These are phyloP conservation scores for Cyaniris semiargus DNA, from an alignment of 2,888 invertebrate genomes.

Conservation along the genomic window DNA sequence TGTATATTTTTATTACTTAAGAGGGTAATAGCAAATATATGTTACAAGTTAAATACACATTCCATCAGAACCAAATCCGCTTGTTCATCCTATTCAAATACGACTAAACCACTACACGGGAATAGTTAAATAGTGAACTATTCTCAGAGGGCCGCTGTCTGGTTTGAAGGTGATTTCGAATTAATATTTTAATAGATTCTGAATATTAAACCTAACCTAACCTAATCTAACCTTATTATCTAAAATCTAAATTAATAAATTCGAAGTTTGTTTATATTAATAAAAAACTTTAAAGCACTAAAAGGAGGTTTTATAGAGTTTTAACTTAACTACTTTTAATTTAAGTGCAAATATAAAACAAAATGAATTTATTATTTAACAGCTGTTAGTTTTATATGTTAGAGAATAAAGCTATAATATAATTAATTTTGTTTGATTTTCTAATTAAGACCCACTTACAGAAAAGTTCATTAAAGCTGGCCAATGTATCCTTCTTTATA, in stretches of 20 bases:
- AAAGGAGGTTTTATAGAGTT: background rate
- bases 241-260: too few species aligned
- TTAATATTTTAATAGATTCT: background rate
- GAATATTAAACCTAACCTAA: background rate
- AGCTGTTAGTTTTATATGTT: background rate
- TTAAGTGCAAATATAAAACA: background rate
- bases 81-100: background rate
- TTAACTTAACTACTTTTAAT: background rate
- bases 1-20: background rate
- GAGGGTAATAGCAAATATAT: background rate
- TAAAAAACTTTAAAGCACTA: background rate
- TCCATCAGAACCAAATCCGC: background rate
- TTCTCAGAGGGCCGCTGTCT: background rate
- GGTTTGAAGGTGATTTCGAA: background rate
- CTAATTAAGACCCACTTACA: background rate
- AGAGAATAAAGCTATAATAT: background rate
- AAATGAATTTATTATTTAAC: background rate
- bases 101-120: background rate
- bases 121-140: constrained; percentile 11
- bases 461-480: background rate
- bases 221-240: too few species aligned
- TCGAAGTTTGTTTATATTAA: too few species aligned
- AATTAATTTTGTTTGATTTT: background rate
- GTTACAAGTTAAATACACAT: background rate
- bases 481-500: too few species aligned